A percentile compares a stretch with the other conserved stretches of the same genome.
Evolutionary conservation across 2,113 vertebrate genomes (phyloP).

Genomic region (Muntiacus muntjak): DNA sequence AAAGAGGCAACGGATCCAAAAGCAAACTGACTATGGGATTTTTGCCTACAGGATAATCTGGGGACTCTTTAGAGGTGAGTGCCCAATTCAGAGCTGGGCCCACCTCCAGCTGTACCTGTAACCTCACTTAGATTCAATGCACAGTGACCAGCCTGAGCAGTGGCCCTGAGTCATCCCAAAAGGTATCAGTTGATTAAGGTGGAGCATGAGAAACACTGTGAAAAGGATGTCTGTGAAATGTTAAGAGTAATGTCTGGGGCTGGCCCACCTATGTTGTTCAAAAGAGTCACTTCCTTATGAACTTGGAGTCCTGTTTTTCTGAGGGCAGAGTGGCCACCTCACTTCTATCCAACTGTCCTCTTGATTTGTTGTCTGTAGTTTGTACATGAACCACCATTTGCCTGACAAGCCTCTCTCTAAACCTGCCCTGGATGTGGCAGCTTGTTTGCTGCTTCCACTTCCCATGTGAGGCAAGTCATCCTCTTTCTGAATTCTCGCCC

Average conservation of each 20-base stretch:
- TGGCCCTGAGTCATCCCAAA: constrained; percentile 37
- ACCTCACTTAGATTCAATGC: neutral
- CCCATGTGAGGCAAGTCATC: neutral
- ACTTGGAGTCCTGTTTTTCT: neutral
- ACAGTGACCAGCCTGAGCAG: neutral
- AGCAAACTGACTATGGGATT: neutral
- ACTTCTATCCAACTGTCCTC: neutral
- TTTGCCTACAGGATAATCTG: neutral
- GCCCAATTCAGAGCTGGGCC: neutral
- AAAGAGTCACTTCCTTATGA: constrained; percentile 32
- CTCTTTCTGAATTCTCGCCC: neutral
- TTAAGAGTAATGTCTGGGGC: constrained; percentile 11
- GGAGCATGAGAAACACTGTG: constrained; percentile 8
- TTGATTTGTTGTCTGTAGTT: neutral
- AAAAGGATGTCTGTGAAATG: neutral
- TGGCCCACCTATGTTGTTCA: neutral
- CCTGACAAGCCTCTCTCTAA: neutral
- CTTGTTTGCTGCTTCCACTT: neutral
- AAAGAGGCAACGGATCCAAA: neutral
- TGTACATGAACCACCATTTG: neutral
- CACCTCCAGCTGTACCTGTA: neutral
- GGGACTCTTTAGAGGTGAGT: neutral
- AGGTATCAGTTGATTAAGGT: constrained; percentile 12
- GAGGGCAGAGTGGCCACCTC: neutral
- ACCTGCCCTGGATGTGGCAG: neutral